A percentile compares a stretch with the other conserved stretches of the same genome.
Evolutionary conservation across 2,113 vertebrate genomes (phyloP).

Genomic region (Melanocharis versteri): DNA sequence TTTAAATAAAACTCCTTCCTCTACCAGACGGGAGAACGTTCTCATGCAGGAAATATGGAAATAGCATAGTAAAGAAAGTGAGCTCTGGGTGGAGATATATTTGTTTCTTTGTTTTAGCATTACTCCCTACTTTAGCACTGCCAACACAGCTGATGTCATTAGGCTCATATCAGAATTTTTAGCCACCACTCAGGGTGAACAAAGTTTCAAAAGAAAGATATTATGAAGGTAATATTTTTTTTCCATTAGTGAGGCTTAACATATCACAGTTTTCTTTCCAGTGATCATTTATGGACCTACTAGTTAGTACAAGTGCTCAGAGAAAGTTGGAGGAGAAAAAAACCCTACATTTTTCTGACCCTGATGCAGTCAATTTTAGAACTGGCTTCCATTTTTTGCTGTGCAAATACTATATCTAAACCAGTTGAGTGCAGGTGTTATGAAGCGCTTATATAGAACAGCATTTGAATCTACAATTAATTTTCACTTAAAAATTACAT

Average conservation of each 20-base stretch:
- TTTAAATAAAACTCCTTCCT: neutral
- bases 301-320: neutral
- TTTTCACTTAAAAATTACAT: neutral
- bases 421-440: neutral
- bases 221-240: neutral
- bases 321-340: neutral
- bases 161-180: neutral
- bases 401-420: neutral
- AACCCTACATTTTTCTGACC: neutral
- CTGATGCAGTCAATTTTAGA: neutral
- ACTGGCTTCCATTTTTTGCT: neutral
- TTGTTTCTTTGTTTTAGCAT: neutral
- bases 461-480: neutral
- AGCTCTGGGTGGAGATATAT: neutral
- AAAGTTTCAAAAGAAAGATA: neutral
- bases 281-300: neutral
- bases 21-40: neutral
- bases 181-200: neutral
- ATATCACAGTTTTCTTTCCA: neutral
- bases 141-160: neutral
- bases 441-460: neutral
- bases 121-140: neutral
- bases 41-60: neutral
- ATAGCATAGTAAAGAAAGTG: neutral
- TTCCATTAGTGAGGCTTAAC: neutral